These are phyloP conservation scores for Carpatolechia fugitivella DNA, from an alignment of 2,888 invertebrate genomes.

Conservation along the genomic window DNA sequence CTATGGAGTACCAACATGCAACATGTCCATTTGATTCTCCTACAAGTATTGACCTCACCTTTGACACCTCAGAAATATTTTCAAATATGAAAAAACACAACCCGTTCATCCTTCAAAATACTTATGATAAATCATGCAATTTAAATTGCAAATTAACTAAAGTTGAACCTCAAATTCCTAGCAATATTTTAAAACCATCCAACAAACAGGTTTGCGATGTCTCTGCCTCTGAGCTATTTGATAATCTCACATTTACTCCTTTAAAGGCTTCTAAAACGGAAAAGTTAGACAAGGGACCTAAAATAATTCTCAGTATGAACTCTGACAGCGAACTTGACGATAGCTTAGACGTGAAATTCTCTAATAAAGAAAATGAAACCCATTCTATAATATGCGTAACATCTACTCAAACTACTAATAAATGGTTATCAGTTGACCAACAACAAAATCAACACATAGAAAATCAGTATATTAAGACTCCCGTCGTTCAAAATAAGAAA, in stretches of 20 bases:
- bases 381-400: slow-evolving; percentile 59
- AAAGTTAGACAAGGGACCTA: slow-evolving; percentile 58
- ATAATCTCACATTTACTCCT: slow-evolving; percentile 67
- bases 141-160: slow-evolving; percentile 20
- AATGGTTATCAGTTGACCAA: slow-evolving; percentile 49
- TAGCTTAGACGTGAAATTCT: slow-evolving; percentile 48
- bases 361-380: slow-evolving; percentile 60
- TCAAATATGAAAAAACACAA: slow-evolving; percentile 49
- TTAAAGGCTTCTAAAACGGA: slow-evolving; percentile 53
- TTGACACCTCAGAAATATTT: slow-evolving; percentile 67
- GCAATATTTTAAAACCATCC: slow-evolving; percentile 50
- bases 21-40: slow-evolving; percentile 66
- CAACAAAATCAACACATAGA: slow-evolving; percentile 41
- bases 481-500: slow-evolving; percentile 49
- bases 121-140: slow-evolving; percentile 54
- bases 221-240: slow-evolving; percentile 54
- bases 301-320: slow-evolving; percentile 58
- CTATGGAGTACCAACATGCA: slow-evolving; percentile 34
- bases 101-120: slow-evolving; percentile 44
- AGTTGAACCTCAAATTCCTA: slow-evolving; percentile 28
- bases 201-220: slow-evolving; percentile 45
- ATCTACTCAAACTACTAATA: slow-evolving; percentile 50
- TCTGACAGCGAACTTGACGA: slow-evolving; percentile 65
- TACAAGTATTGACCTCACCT: slow-evolving; percentile 49
- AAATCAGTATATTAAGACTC: slow-evolving; percentile 41